These are phyloP conservation scores for Nycteola revayana DNA, from an alignment of 2,888 invertebrate genomes.

Conservation along the genomic window DNA sequence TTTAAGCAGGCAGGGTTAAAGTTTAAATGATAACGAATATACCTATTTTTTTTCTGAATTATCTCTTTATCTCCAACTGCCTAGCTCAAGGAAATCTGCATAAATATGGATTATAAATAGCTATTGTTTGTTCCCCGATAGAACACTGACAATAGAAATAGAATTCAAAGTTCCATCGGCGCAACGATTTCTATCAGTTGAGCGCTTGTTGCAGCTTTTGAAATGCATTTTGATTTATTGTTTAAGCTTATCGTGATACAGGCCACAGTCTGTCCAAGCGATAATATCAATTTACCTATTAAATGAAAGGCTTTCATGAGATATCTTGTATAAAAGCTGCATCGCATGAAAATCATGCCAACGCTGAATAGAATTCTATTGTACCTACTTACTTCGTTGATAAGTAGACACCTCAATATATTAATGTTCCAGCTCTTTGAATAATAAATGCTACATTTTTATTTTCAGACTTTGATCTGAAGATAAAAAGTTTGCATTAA, in stretches of 20 bases:
- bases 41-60: too few species aligned
- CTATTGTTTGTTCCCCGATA: too few species aligned
- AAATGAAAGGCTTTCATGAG: conserved; percentile 17
- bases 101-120: too few species aligned
- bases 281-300: conserved; percentile 36
- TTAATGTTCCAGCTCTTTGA: too few species aligned
- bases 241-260: conserved; percentile 40
- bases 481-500: too few species aligned
- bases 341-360: background rate
- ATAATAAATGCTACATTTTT: too few species aligned
- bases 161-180: conserved; percentile 45
- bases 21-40: background rate
- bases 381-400: too few species aligned
- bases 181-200: conserved; percentile 45
- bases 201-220: conserved; percentile 40
- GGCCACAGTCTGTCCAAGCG: conserved; percentile 25
- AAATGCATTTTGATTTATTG: conserved; percentile 40
- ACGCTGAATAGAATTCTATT: too few species aligned
- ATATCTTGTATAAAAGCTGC: conserved; percentile 7
- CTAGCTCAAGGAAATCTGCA: too few species aligned
- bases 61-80: too few species aligned
- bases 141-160: conserved; percentile 34
- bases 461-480: too few species aligned
- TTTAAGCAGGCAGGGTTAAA: background rate
- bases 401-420: too few species aligned